Base-by-base conservation (phyloP, 2,888 invertebrate species). In the Chloroclysta siterata region DNA sequence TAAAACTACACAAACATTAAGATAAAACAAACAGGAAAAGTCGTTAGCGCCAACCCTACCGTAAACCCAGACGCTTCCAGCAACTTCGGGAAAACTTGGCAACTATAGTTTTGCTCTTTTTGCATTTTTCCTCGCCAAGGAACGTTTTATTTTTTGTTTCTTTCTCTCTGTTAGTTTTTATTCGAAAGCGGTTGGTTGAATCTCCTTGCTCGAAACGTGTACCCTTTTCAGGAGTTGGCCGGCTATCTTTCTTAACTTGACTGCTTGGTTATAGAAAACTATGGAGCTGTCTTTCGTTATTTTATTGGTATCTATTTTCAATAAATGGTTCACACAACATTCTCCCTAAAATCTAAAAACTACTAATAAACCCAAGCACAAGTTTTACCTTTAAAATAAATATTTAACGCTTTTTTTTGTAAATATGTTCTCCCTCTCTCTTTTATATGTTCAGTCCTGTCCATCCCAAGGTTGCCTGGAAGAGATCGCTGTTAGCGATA, bases 171-270 rank as follows among this genome's bases (percentile, higher is more conserved):
- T 75, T 79, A 79, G 79, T 81, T 81, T 78, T 78, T 83, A 79
- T 77, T 78, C 75, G 77, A 78, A 76, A 77, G 82, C 79, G 79
- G 75, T 72, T 77, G 77, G 77, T 81, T 78, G 87, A 89, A 90
- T 91, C 88, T 90, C 87, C 89, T 89, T 87, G 81, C 83, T 85
- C 81, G 76, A 87, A 90, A 89, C 89, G 90, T 72, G 91, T 91
- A 91, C 91, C 92, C 92, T 88, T 90, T 90, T 89, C 90, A 90
- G 85, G 85, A 91, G 90, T 89, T 89, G 84, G 83, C 83, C 80
- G 84, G 86, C 90, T 90, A 90, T 93, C 90, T 91, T 89, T 90
- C 89, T 89, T 87, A 85, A 91, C 87, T 90, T 89, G 83, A 88
- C 87, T 92, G 86, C 83, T 75, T 76, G 69, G 81, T 77, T 80